These are phyloP conservation scores for Dolomedes plantarius DNA, from an alignment of 2,888 invertebrate species.

Conservation along the genomic window DNA sequence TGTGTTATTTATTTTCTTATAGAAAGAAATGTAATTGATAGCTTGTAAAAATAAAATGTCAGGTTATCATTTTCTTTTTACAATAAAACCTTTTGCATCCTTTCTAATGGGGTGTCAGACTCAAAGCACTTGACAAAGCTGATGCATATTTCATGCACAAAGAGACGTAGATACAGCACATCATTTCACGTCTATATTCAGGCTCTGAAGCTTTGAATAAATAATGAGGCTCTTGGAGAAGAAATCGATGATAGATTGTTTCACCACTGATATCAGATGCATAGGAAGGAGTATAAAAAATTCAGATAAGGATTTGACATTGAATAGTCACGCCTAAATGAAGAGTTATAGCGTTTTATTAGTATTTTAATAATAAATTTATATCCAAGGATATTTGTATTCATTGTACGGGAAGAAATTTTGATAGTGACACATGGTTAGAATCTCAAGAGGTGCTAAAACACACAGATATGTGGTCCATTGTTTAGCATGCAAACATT, in stretches of 20 bases:
- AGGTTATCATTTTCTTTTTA: neutral
- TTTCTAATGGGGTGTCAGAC: neutral
- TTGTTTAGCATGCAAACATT: too few relatives aligned
- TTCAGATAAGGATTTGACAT: neutral
- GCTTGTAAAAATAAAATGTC: neutral
- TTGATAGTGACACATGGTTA: too few relatives aligned
- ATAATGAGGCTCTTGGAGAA: conserved; percentile 62
- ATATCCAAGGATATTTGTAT: neutral
- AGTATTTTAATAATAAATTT: neutral
- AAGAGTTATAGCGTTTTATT: neutral
- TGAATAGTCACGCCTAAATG: neutral
- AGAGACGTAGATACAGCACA: neutral
- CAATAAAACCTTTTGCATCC: neutral
- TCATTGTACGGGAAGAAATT: too few relatives aligned
- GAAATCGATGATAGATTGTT: conserved; percentile 69
- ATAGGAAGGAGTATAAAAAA: neutral
- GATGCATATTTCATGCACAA: conserved; percentile 7
- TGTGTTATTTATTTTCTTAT: too few relatives aligned
- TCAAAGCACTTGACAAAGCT: neutral
- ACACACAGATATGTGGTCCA: too few relatives aligned
- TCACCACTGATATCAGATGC: conserved; percentile 8
- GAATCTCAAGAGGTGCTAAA: too few relatives aligned
- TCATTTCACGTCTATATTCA: conserved; percentile 3
- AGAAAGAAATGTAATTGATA: neutral
- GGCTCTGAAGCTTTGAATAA: conserved; percentile 32